Evolutionary conservation across 2,888 invertebrate genomes (phyloP).

Genomic region (Galerucella nymphaeae): DNA sequence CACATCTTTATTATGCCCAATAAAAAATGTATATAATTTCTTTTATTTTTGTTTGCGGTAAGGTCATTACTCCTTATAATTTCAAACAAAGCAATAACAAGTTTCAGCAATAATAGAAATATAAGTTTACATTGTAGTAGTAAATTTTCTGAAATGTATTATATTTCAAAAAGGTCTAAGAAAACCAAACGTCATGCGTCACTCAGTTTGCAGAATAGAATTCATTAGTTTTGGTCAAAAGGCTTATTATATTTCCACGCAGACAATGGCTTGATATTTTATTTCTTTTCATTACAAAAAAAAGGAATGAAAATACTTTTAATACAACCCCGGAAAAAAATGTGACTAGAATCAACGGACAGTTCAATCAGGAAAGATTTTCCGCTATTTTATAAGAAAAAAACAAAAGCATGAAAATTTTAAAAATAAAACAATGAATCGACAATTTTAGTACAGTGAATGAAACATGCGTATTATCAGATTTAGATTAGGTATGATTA

Average conservation of each 20-base stretch:
- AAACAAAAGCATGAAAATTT: no score
- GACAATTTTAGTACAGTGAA: not conserved
- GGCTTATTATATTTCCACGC: not conserved
- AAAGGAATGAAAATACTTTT: no score
- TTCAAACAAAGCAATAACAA: slow-evolving; percentile 2
- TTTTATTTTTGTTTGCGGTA: not conserved
- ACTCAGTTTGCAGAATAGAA: not conserved
- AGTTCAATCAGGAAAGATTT: no score
- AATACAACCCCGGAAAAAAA: no score
- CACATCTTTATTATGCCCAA: not conserved
- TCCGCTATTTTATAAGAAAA: no score
- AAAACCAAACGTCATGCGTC: not conserved
- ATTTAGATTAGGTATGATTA: not conserved
- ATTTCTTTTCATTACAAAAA: not conserved
- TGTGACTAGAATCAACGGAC: no score
- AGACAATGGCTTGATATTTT: not conserved
- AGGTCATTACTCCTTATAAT: not conserved
- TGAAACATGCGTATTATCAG: not conserved
- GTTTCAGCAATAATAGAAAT: not conserved
- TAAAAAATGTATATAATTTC: not conserved
- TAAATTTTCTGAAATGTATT: not conserved
- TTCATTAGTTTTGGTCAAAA: not conserved
- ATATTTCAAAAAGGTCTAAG: not conserved
- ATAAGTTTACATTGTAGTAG: not conserved
- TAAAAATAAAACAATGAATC: no score